Percentiles rank a stretch among this genome's conserved stretches.
phyloP scores from a whole-genome alignment of 1,140 invertebrate species.

The Triops cancriformis region DNA sequence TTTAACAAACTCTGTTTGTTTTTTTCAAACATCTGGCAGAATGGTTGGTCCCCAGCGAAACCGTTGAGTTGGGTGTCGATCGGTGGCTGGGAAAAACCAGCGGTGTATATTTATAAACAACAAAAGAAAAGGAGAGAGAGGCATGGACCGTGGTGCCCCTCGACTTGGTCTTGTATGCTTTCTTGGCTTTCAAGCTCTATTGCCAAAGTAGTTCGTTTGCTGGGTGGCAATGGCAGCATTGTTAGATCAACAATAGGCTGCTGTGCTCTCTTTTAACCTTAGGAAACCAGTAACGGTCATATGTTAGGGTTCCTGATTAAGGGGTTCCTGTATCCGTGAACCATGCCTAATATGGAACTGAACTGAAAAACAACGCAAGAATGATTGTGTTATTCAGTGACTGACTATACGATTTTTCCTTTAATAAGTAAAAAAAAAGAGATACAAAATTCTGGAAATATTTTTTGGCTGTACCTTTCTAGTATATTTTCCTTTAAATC shows the following conservation, averaged over 20 bases:
- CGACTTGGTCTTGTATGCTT: not conserved
- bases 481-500: too few relatives aligned
- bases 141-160: not conserved
- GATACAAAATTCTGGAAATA: too few relatives aligned
- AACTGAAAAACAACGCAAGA: not conserved
- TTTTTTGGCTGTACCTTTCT: too few relatives aligned
- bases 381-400: too few relatives aligned
- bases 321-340: not conserved
- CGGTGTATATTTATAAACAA: not conserved
- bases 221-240: not conserved
- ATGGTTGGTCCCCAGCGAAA: not conserved
- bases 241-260: not conserved
- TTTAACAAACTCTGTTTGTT: not conserved
- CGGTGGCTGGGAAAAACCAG: not conserved
- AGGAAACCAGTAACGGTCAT: not conserved
- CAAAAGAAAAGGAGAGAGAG: not conserved
- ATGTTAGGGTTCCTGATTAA: not conserved
- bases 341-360: not conserved
- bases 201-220: constrained; percentile 8
- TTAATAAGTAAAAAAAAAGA: too few relatives aligned
- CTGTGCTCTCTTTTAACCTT: constrained; percentile 6
- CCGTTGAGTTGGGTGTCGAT: not conserved
- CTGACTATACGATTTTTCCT: too few relatives aligned
- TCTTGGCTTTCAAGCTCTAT: constrained; percentile 4
- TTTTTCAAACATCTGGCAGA: not conserved